Percentiles rank a stretch among this genome's conserved stretches.
These are phyloP conservation scores for Trochalopteron elliotii DNA, from an alignment of 2,113 vertebrate species.

Conservation along the genomic window DNA sequence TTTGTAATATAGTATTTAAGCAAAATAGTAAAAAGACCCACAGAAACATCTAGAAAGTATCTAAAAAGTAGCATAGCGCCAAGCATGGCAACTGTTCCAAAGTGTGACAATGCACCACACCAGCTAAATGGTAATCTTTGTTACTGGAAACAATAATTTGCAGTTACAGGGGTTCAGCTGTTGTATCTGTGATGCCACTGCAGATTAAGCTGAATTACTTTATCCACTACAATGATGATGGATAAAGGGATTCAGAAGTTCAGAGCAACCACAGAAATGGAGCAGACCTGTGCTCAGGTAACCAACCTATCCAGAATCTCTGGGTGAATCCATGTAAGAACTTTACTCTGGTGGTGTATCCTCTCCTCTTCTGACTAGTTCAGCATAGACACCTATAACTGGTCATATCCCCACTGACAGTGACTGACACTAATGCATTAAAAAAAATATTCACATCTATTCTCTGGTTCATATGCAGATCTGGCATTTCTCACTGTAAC, in stretches of 20 bases:
- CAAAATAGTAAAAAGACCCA: not conserved
- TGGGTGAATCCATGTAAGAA: not conserved
- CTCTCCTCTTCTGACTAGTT: not conserved
- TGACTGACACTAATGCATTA: rapidly evolving
- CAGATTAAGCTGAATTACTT: not conserved
- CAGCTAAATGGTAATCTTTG: not conserved
- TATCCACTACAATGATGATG: not conserved
- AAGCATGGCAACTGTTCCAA: not conserved
- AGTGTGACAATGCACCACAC: not conserved
- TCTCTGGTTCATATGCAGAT: not conserved
- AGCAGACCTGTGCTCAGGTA: not conserved
- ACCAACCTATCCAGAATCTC: not conserved
- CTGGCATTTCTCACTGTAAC: not conserved
- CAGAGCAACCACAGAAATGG: not conserved
- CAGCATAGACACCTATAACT: not conserved
- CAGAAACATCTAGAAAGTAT: not conserved
- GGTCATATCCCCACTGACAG: not conserved
- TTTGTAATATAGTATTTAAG: not conserved
- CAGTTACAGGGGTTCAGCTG: not conserved
- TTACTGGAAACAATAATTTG: not conserved
- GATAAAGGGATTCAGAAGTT: not conserved
- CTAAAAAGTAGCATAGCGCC: not conserved
- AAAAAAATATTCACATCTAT: not conserved
- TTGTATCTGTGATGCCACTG: not conserved
- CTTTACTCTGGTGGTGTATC: not conserved